Conservation (phyloP, 2,797 vertebrate species). For the Enteromius paludinosus region DNA sequence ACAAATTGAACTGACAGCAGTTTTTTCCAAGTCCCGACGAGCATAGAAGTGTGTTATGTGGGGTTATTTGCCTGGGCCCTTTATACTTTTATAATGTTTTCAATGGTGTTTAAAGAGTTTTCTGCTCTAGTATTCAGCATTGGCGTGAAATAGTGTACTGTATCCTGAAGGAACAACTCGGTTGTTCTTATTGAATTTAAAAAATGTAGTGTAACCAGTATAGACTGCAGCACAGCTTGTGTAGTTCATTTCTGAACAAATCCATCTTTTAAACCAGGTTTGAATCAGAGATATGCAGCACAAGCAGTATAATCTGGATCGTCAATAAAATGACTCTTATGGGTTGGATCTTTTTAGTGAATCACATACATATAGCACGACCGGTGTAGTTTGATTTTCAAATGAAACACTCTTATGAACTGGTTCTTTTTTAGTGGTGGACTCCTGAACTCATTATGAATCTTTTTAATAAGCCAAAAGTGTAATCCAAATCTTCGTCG, state of each 20-base stretch:
- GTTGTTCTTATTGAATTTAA: neutral
- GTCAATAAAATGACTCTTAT: neutral
- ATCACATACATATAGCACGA: neutral
- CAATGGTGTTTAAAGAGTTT: neutral
- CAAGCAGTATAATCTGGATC: neutral
- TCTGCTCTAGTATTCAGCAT: neutral
- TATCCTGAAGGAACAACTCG: neutral
- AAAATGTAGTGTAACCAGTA: neutral
- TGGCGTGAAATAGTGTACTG: neutral
- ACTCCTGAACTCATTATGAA: no score
- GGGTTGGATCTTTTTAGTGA: neutral
- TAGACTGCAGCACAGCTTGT: neutral
- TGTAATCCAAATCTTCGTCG: no score
- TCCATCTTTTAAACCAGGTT: neutral
- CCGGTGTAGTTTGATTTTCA: neutral
- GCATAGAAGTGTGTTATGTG: conserved; percentile 1
- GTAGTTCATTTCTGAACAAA: neutral
- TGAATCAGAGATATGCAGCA: neutral
- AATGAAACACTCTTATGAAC: neutral
- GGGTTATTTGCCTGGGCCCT: neutral
- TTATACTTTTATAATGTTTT: neutral
- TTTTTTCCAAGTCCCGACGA: conserved; percentile 19
- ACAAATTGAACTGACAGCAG: conserved; percentile 48
- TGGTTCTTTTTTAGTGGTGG: neutral
- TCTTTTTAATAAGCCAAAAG: neutral